A percentile compares a stretch with the other conserved stretches of the same genome.
Conservation (phyloP, 2,888 invertebrate species). For the Eupithecia subumbrata region DNA sequence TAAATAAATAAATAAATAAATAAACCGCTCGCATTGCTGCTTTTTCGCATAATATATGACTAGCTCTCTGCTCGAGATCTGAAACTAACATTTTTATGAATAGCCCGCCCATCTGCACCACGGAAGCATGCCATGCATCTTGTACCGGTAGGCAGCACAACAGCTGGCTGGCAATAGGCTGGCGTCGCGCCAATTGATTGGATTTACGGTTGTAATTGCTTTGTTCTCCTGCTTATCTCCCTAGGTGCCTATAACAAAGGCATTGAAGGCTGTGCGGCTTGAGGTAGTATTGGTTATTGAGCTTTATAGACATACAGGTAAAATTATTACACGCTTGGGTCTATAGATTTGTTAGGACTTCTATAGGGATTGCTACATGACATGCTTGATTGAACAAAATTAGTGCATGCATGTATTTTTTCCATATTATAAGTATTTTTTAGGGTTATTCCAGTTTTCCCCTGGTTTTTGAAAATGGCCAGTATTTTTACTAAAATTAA, state of each 20-base stretch:
- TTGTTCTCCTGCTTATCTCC: slow-evolving; percentile 43
- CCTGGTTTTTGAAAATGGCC: no score
- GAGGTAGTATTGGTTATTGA: not conserved
- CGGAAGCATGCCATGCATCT: slow-evolving; percentile 19
- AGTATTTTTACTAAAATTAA: no score
- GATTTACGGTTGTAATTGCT: slow-evolving; percentile 50
- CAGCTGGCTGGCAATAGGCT: slow-evolving; percentile 24
- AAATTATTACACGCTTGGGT: not conserved
- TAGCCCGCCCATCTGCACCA: not conserved
- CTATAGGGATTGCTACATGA: not conserved
- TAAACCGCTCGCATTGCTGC: no score
- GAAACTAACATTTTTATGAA: not conserved
- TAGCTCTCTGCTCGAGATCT: not conserved
- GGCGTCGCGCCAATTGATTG: slow-evolving; percentile 35
- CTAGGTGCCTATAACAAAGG: slow-evolving; percentile 26
- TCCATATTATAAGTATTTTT: no score
- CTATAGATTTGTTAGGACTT: not conserved
- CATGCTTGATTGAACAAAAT: no score
- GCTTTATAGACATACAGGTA: not conserved
- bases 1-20: no score
- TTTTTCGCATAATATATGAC: not conserved
- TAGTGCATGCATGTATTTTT: no score
- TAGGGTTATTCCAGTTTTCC: no score
- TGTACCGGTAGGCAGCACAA: slow-evolving; percentile 17
- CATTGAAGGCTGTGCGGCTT: slow-evolving; percentile 2